phyloP scores from a whole-genome alignment of 2,113 vertebrate species.

The Alouatta palliata region DNA sequence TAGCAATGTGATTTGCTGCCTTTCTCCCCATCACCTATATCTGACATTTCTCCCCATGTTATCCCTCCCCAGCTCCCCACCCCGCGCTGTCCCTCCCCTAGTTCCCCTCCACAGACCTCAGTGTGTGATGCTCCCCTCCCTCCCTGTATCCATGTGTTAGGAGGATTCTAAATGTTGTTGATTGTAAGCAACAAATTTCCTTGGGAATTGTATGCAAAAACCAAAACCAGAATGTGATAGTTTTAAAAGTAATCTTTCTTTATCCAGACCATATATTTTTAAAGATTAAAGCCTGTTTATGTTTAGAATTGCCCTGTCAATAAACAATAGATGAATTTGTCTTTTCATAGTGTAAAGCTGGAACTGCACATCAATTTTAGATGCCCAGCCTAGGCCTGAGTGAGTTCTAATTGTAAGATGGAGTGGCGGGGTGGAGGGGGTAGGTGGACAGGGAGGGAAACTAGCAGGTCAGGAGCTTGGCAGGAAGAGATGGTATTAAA shows the following conservation, averaged over 20 bases:
- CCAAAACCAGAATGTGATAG: background rate
- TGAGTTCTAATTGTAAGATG: background rate
- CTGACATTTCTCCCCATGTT: no score
- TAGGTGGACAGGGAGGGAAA: background rate
- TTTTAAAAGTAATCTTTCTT: conserved; percentile 52
- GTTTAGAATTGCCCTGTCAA: background rate
- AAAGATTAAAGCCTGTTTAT: background rate
- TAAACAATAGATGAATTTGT: background rate
- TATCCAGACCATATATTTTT: background rate
- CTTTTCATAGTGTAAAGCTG: background rate
- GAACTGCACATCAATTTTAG: background rate
- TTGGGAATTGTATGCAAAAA: background rate
- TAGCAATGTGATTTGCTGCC: no score
- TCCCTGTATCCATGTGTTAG: background rate
- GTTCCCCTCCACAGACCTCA: no score
- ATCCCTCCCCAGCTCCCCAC: no score
- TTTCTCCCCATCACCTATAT: no score
- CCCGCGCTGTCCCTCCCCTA: no score
- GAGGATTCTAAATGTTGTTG: conserved; percentile 33
- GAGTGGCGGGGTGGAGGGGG: background rate
- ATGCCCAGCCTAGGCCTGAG: background rate
- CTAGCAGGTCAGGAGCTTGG: background rate
- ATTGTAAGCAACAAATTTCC: background rate
- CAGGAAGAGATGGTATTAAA: background rate
- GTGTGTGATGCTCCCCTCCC: no score